A percentile compares a stretch with the other conserved stretches of the same genome.
phyloP scores from a whole-genome alignment of 2,113 vertebrate genomes.

The Emydura subglobosa region DNA sequence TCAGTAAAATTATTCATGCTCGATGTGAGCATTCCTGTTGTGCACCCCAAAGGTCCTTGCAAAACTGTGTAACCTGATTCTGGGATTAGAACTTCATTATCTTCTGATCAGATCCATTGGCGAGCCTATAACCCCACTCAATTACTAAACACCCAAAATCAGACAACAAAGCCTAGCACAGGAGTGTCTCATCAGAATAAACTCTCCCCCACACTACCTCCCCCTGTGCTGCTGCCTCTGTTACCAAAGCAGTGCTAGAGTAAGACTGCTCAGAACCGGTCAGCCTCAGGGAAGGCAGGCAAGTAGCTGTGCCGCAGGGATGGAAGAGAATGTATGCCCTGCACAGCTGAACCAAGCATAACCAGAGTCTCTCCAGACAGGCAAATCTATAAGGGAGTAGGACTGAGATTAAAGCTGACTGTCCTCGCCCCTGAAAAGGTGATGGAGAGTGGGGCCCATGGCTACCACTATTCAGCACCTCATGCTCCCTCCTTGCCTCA shows the following conservation, averaged over 20 bases:
- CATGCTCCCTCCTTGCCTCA: fast-evolving
- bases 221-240: fast-evolving
- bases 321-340: not conserved
- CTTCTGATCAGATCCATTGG: no score
- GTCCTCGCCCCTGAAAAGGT: fast-evolving
- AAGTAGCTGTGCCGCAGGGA: not conserved
- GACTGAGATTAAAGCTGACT: fast-evolving
- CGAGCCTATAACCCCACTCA: no score
- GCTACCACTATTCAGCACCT: fast-evolving
- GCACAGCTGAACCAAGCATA: not conserved
- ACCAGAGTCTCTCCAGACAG: not conserved
- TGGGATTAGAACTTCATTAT: no score
- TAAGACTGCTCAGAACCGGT: not conserved
- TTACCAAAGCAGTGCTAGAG: not conserved
- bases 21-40: no score
- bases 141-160: no score
- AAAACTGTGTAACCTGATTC: no score
- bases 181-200: not conserved
- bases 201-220: not conserved
- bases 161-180: not conserved
- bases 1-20: no score
- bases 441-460: fast-evolving
- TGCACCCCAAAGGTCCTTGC: no score
- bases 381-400: not conserved
- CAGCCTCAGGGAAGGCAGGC: not conserved